phyloP scores from a whole-genome alignment of 2,113 vertebrate species.

The Pionites leucogaster region DNA sequence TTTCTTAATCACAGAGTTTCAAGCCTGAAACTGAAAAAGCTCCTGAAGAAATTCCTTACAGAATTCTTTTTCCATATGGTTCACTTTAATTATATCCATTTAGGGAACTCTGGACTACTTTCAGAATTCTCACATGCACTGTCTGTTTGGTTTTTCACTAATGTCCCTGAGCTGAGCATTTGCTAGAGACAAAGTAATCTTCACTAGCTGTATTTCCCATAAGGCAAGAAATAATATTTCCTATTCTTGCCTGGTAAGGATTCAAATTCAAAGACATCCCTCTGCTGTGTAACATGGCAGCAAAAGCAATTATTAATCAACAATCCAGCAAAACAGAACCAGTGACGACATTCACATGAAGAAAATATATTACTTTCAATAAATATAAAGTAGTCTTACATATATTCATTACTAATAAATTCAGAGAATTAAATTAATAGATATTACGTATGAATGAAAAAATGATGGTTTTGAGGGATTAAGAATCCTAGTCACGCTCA shows the following conservation, averaged over 20 bases:
- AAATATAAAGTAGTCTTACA: not conserved
- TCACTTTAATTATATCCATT: not conserved
- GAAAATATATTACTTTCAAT: not conserved
- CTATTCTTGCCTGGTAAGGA: conserved; percentile 18
- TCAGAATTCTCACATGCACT: not conserved
- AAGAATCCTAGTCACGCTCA: not conserved
- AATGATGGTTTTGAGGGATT: not conserved
- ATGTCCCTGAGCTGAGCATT: not conserved
- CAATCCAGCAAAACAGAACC: not conserved
- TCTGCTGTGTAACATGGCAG: not conserved
- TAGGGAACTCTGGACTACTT: not conserved
- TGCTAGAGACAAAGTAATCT: not conserved
- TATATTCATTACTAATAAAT: not conserved
- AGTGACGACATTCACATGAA: not conserved
- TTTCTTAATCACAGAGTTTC: not conserved
- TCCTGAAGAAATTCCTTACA: not conserved
- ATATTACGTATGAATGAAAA: not conserved
- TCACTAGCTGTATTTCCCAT: not conserved
- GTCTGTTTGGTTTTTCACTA: not conserved
- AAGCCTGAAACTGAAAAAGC: not conserved
- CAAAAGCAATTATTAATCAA: conserved; percentile 7
- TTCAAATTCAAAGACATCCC: not conserved
- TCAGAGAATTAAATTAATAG: not conserved
- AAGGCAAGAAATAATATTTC: conserved; percentile 5
- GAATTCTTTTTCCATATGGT: not conserved